phyloP scores from a whole-genome alignment of 2,888 invertebrate species.

The Melanchra persicariae region DNA sequence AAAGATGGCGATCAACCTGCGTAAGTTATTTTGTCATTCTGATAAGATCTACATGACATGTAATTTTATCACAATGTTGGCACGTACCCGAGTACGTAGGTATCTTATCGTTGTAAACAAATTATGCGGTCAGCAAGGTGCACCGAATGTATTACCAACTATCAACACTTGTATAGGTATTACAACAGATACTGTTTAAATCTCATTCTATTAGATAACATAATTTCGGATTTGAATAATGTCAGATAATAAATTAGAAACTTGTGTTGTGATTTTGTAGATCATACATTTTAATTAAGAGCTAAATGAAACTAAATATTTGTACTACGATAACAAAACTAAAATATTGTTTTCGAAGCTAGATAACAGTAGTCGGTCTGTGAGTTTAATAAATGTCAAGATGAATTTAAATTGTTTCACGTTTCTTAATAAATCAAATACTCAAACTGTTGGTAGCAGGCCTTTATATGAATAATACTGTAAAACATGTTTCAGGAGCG shows the following conservation, averaged over 20 bases:
- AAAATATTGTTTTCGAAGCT: constrained; percentile 7
- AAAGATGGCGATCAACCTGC: constrained; percentile 93
- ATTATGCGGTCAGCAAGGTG: not conserved
- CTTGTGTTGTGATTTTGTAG: not conserved
- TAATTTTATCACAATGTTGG: not conserved
- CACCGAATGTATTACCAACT: not conserved
- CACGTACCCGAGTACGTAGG: not conserved
- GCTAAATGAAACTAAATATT: not conserved
- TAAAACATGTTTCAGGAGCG: constrained; percentile 67
- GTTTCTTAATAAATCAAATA: no score
- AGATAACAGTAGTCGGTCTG: constrained; percentile 2
- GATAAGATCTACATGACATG: not conserved
- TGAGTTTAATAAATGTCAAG: constrained; percentile 12
- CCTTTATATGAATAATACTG: no score
- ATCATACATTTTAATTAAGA: not conserved
- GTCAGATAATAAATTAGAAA: not conserved
- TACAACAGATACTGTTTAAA: not conserved
- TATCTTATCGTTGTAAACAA: not conserved
- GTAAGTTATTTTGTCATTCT: constrained; percentile 57
- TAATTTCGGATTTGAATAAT: not conserved
- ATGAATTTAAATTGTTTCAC: not conserved
- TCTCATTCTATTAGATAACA: not conserved
- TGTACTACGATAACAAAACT: constrained; percentile 8
- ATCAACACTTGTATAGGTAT: not conserved
- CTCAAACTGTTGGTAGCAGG: no score